Evolutionary conservation across 1,140 invertebrate species (phyloP).

Genomic region (Oscheius sp.): DNA sequence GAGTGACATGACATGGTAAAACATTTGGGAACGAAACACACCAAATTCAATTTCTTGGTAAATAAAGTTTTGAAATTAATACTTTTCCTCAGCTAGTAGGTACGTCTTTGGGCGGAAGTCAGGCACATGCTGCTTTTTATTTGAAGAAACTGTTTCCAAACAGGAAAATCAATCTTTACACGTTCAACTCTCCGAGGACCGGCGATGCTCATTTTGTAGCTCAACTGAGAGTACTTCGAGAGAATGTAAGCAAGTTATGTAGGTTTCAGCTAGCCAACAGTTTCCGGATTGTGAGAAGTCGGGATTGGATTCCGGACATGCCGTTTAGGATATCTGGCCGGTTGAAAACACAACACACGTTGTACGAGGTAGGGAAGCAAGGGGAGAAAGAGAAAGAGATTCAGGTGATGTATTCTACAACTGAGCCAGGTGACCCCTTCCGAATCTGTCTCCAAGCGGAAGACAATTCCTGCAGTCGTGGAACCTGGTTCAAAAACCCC

Average conservation of each 20-base stretch:
- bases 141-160: not conserved
- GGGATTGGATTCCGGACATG: not conserved
- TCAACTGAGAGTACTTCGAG: not conserved
- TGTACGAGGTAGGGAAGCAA: not conserved
- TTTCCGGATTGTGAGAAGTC: not conserved
- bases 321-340: not conserved
- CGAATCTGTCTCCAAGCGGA: not conserved
- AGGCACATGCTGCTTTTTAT: not conserved
- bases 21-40: not conserved
- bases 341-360: not conserved
- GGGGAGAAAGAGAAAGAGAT: too few relatives aligned
- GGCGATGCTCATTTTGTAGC: not conserved
- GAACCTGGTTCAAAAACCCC: not conserved
- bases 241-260: not conserved
- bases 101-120: not conserved
- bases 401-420: not conserved
- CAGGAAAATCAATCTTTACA: not conserved
- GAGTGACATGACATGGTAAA: not conserved
- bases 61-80: not conserved
- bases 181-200: not conserved
- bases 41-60: not conserved
- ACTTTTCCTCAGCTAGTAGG: not conserved
- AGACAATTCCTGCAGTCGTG: not conserved
- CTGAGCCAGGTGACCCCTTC: not conserved
- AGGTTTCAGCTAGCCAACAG: not conserved